Evolutionary conservation across 2,888 invertebrate species (phyloP), one percentile per base, ranked within the genome.

Genomic region (Hydroisotoma schaefferi): DNA sequence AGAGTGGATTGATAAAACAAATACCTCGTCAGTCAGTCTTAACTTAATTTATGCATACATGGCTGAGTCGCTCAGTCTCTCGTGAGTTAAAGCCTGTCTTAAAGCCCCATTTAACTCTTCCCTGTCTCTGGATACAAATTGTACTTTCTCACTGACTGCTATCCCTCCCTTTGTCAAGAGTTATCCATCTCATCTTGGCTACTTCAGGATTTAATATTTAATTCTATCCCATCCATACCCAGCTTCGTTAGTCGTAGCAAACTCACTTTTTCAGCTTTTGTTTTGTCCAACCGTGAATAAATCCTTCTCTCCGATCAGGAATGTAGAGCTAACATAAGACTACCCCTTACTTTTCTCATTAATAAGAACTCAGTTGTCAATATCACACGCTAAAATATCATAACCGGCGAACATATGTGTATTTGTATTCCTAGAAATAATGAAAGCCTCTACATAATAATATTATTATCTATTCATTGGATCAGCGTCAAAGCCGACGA

Each of bases 11-110:
- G 40, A 40, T 40, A 40, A 40, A 40, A 40, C 40, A 40, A 40
- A 40, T 40, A 40, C 40, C 40, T 40, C 40, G 40, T 40, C 40
- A 40, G 40, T 40, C 40, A 40, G 40, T 40, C 40, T 40, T 40
- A 40, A 40, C 40, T 40, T 40, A 40, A 40, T 40, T 40, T 40
- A 40, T 40, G 40, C 40, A 40, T 40, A 40, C 40, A 40, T 20
- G 40, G 20, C 15, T 40, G 40, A 40, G 20, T 20, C 20, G 5
- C 40, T 40, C 20, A 15, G n/a, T 40, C n/a, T 40, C 40, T 40
- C 40, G 5, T 40, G 5, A 5, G n/a, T 15, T 4, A 4, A 15
- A 33, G 6, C 40, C n/a, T 18, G 5, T 40, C 40, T 40, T 20
- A 5, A 40, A 40, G 20, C n/a, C 20, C 40, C 40, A 40, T 40